Base-by-base conservation (phyloP, 2,113 vertebrate genomes). In the Lampris megalopsis region DNA sequence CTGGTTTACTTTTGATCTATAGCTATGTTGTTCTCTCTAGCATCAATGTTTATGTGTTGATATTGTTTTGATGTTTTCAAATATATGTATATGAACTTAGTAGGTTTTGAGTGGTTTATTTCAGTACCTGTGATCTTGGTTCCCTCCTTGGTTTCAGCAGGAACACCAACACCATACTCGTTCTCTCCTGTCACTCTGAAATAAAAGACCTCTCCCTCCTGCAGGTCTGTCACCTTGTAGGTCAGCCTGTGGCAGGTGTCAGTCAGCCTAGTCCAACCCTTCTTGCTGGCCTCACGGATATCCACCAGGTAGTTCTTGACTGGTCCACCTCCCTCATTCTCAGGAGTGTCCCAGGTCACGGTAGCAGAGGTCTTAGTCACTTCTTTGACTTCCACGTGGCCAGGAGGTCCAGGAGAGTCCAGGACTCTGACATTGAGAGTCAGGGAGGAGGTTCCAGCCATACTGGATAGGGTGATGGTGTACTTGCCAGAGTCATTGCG, bases 251-350 rank as follows among this genome's bases (percentile, higher is more conserved):
- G 94, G 67, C 98, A 99, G 64, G 94, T 97, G 85, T 95, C 97
- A 52, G 97, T 97, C 71, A 99, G 90, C 59, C 95, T 95, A 24
- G 97, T 97, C 98, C 98, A 99, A 0, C 98, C 96, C 91, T 98
- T 99, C 88, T 97, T 98, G 90, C 96, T 99, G 79, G 98, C 97
- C 91, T 99, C 98, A 60, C 97, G 95, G 86, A 98, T 93, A 93
- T 99, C 98, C 90, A 99, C 90, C 52, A 97, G 92, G 60, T 99
- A 99, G 82, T 98, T 99, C 91, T 97, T 99, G 47, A 99, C 98
- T 57, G 95, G 95, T 87, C 96, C 97, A 64, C 98, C 97, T 60
- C 98, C 98, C 63, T 99, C 98, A 76, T 97, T 99, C 82, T 99
- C 98, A 84, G 98, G 98, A 86, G 95, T 96, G 83, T 99, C 97